Conservation (phyloP, 1,140 invertebrate genomes). For the Hyles euphorbiae region DNA sequence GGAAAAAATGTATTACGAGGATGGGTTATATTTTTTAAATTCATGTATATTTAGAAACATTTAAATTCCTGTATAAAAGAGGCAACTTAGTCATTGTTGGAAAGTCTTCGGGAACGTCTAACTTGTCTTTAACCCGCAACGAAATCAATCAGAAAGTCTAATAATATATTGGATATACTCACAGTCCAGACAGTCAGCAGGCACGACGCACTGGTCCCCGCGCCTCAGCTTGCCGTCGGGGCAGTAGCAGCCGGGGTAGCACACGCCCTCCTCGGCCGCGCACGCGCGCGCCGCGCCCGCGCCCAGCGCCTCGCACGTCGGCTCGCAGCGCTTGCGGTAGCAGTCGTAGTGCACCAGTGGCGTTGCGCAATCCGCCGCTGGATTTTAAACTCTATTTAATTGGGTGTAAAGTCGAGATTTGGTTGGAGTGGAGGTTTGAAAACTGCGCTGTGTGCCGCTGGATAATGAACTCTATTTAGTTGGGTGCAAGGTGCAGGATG, state of each 20-base stretch:
- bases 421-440: too few relatives aligned
- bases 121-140: too few relatives aligned
- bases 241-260: conserved; percentile 90
- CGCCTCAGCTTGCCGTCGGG: conserved; percentile 84
- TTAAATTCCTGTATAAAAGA: too few relatives aligned
- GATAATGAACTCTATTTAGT: too few relatives aligned
- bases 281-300: conserved; percentile 78
- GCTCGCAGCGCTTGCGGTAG: conserved; percentile 83
- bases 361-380: conserved; percentile 81
- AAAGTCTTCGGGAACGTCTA: too few relatives aligned
- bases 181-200: conserved; percentile 86
- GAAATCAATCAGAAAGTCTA: too few relatives aligned
- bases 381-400: not conserved
- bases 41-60: too few relatives aligned
- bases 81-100: too few relatives aligned
- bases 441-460: too few relatives aligned
- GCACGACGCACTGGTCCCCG: conserved; percentile 81
- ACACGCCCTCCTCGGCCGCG: conserved; percentile 78
- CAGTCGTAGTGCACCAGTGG: conserved; percentile 88
- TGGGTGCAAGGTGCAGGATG: too few relatives aligned
- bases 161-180: conserved; percentile 55
- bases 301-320: conserved; percentile 78
- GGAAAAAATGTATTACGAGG: not conserved
- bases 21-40: not conserved
- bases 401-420: too few relatives aligned